Evolutionary conservation across 2,888 invertebrate genomes (phyloP).

Genomic region (Lymantria dispar): DNA sequence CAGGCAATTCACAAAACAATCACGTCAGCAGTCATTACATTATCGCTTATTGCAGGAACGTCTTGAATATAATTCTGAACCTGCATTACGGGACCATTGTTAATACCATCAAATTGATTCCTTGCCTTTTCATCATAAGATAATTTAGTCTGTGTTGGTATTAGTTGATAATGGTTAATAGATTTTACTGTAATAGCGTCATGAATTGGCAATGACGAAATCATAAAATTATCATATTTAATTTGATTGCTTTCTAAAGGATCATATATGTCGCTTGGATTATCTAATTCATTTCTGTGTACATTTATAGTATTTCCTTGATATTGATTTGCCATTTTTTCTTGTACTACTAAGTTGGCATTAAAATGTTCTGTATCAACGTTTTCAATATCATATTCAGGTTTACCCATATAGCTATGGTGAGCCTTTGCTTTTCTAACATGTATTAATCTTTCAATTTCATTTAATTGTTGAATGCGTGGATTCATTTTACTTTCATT

Average conservation of each 20-base stretch:
- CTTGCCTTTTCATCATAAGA: not conserved
- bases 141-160: not conserved
- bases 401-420: slow-evolving; percentile 9
- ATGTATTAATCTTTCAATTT: slow-evolving; percentile 45
- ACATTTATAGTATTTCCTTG: slow-evolving; percentile 10
- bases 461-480: slow-evolving; percentile 30
- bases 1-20: slow-evolving; percentile 17
- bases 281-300: not conserved
- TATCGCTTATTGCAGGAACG: slow-evolving; percentile 1
- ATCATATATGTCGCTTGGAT: not conserved
- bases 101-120: not conserved
- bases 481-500: slow-evolving; percentile 46
- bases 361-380: slow-evolving; percentile 35
- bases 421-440: slow-evolving; percentile 7
- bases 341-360: slow-evolving; percentile 15
- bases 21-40: slow-evolving; percentile 9
- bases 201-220: slow-evolving; percentile 9
- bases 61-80: slow-evolving; percentile 15
- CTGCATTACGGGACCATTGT: not conserved
- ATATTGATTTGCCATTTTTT: slow-evolving; percentile 1
- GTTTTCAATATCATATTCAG: slow-evolving; percentile 31
- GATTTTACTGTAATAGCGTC: slow-evolving; percentile 6
- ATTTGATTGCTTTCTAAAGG: not conserved
- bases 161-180: not conserved
- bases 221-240: not conserved